Evolutionary conservation across 2,113 vertebrate genomes (phyloP).

Genomic region (Hiodon alosoides): DNA sequence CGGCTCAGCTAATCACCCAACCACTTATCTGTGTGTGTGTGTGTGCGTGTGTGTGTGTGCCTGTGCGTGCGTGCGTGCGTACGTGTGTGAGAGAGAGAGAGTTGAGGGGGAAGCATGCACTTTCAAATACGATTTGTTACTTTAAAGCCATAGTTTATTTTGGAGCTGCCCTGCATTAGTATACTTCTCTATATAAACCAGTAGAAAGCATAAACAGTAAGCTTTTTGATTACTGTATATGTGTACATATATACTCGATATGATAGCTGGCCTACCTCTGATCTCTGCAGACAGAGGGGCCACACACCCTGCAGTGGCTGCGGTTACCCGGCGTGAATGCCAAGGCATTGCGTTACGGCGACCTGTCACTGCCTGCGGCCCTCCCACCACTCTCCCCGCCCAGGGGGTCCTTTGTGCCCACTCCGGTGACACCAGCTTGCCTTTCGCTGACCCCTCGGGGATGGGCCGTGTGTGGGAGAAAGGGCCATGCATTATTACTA

Average conservation of each 20-base stretch:
- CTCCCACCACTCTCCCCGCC: constrained; percentile 16
- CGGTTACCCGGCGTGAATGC: neutral
- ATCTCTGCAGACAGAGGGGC: too few relatives aligned
- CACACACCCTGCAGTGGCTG: neutral
- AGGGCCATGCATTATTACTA: constrained; percentile 16
- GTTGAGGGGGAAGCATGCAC: too few relatives aligned
- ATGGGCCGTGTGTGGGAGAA: neutral
- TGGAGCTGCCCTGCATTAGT: too few relatives aligned
- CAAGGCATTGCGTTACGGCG: constrained; percentile 30
- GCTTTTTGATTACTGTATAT: neutral
- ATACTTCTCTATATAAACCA: too few relatives aligned
- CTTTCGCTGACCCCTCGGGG: neutral
- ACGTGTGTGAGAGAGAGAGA: too few relatives aligned
- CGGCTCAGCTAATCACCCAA: too few relatives aligned
- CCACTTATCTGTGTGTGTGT: too few relatives aligned
- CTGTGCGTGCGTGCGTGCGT: too few relatives aligned
- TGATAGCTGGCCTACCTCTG: neutral
- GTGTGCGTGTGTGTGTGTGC: too few relatives aligned
- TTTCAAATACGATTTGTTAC: too few relatives aligned
- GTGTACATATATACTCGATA: neutral
- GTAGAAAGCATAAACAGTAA: too few relatives aligned
- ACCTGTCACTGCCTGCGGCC: neutral
- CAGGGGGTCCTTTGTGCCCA: constrained; percentile 12
- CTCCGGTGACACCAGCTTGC: constrained; percentile 10
- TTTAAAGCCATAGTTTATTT: too few relatives aligned